Evolutionary conservation across 2,113 vertebrate species (phyloP), one percentile per base, ranked within the genome.

Genomic region (Indicator maculatus): DNA sequence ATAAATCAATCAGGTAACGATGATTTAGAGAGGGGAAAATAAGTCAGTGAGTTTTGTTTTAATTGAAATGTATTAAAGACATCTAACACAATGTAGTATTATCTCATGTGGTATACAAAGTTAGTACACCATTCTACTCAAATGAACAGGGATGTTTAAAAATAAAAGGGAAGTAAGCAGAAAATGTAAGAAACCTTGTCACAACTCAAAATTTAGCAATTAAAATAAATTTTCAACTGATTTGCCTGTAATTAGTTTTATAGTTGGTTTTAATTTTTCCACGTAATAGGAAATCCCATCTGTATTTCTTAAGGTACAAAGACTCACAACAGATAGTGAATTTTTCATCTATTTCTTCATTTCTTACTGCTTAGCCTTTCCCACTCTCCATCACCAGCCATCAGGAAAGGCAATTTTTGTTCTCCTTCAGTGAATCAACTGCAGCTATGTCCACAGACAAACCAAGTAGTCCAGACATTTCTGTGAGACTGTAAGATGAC

Each of bases 11-110:
- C 94, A 93, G 95, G 93, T 94, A 97, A 98, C 97, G 96, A 97
- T 97, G 97, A 98, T 97, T 98, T 96, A 97, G 95, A 96, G 94
- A 84, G 96, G 97, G 96, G 97, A 85, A 96, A 97, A 97, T 97
- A 92, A 97, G 92, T 95, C 92, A 94, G 88, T 97, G 93, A 95
- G 95, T 90, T 97, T 89, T 94, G 77, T 85, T 97, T 89, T 93
- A 97, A 97, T 69, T 86, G 88, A 96, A 97, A 98, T 71, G 94
- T 95, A 97, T 96, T 97, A 97, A 97, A 98, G 97, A 97, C 97
- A 97, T 98, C 97, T 97, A 97, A 95, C 84, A 97, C 80, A 95
- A 97, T 95, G 94, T 83, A 97, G 96, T 92, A 98, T 83, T 86
- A 92, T 87, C 87, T 97, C 94, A 65, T 94, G 19, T 88, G 95